Conservation (phyloP, 1,140 invertebrate genomes). For the Drosophila obscura region DNA sequence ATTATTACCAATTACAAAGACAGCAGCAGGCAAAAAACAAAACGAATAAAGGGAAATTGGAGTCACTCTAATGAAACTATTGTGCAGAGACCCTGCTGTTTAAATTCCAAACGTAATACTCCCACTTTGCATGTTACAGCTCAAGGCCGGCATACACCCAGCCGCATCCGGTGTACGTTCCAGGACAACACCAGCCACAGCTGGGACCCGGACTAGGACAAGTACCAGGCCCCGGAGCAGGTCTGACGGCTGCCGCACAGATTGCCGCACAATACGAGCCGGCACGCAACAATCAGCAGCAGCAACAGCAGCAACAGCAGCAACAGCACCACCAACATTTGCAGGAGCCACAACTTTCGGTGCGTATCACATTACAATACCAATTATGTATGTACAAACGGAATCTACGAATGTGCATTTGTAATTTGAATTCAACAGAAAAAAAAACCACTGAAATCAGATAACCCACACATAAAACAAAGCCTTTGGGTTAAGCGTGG, state of each 20-base stretch:
- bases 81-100: conserved; percentile 1
- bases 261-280: conserved; percentile 81
- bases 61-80: conserved; percentile 20
- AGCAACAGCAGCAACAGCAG: conserved; percentile 49
- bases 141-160: conserved; percentile 66
- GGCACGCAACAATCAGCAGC: conserved; percentile 66
- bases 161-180: conserved; percentile 69
- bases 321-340: conserved; percentile 43
- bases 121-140: conserved; percentile 41
- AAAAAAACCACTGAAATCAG: conserved; percentile 12
- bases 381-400: conserved; percentile 24
- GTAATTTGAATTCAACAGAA: conserved; percentile 20
- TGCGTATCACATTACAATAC: conserved; percentile 45
- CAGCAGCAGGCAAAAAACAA: background rate
- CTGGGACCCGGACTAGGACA: conserved; percentile 10
- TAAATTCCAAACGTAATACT: conserved; percentile 10
- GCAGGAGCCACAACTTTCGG: conserved; percentile 65
- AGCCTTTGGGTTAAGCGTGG: background rate
- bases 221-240: background rate
- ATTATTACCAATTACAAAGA: conserved; percentile 45
- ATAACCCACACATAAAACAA: conserved; percentile 2
- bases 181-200: conserved; percentile 48
- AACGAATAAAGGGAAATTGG: conserved; percentile 17
- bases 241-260: conserved; percentile 69
- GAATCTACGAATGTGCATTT: conserved; percentile 21